Evolutionary conservation across 1,140 invertebrate species (phyloP), one percentile per base, ranked within the genome.

Genomic region (Diachasma alloeum): DNA sequence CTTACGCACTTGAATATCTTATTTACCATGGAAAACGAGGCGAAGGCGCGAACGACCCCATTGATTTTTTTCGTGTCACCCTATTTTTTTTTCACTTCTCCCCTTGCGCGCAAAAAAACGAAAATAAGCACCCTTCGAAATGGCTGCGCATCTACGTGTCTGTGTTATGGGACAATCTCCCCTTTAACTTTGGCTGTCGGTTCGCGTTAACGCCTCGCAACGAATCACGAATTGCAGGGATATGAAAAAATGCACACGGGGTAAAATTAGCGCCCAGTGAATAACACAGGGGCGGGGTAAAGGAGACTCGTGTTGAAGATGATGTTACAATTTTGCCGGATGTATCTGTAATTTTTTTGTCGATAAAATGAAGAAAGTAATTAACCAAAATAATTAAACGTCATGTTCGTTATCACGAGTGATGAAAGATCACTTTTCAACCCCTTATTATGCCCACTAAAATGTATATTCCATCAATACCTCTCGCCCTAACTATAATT

Each of bases 31-130:
- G 42, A 46, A 17, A 67, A 31, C 66, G 66, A 59, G 5, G 31
- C 68, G 68, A 68, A 70, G 31, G 69, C 59, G 73, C 39, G 75
- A 59, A 71, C 56, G 6, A 31, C 17, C 68, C 66, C 75, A 76
- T 76, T 76, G 75, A 76, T 76, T 68, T 68, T 68, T 68, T 68
- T 66, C 39, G 39, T 68, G 26, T 68, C 66, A 37, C 66, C 66
- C 66, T 31, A 37, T 68, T 68, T 76, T 39, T 76, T 76, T 76
- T 53, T 70, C 48, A 59, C 48, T 22, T 63, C 74, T 46, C 74
- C 53, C 17, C 26, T 22, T 10, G 59, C 22, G 59, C 15, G 22
- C 4, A 59, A 63, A 63, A 26, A 63, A 63, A 63, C 19, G 10
- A 63, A 63, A 63, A 63, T 63, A 63, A 63, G 59, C 59, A 63